These are phyloP conservation scores for Tortricodes alternella DNA, from an alignment of 2,888 invertebrate species.

Conservation along the genomic window DNA sequence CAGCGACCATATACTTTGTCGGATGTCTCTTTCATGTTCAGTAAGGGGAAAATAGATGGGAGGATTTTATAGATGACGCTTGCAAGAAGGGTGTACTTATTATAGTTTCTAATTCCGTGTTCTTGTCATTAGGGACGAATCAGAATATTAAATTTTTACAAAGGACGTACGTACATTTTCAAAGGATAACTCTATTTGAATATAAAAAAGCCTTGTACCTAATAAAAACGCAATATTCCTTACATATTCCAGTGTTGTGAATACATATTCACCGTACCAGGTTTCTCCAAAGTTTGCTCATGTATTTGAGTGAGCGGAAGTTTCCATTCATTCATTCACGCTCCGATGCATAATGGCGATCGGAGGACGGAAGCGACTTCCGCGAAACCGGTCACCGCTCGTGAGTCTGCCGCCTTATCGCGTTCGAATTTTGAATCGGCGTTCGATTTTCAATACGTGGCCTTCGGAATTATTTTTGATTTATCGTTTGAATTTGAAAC, in stretches of 20 bases:
- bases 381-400: constrained; percentile 30
- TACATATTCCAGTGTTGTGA: background rate
- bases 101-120: no score
- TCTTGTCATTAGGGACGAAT: no score
- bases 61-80: no score
- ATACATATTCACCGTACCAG: constrained; percentile 18
- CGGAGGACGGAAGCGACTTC: constrained; percentile 33
- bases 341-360: constrained; percentile 34
- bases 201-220: background rate
- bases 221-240: background rate
- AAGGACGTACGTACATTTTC: no score
- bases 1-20: no score
- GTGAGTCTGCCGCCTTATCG: constrained; percentile 26
- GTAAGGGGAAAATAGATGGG: background rate
- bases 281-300: constrained; percentile 28
- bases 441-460: constrained; percentile 9
- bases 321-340: constrained; percentile 33
- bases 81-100: no score
- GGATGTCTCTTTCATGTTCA: background rate
- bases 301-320: constrained; percentile 32
- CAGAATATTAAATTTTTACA: no score
- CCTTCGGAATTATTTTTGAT: background rate
- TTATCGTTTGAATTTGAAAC: no score
- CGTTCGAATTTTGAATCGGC: constrained; percentile 22
- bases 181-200: background rate